phyloP scores from a whole-genome alignment of 2,888 invertebrate genomes.

The Leptopterna dolabrata region DNA sequence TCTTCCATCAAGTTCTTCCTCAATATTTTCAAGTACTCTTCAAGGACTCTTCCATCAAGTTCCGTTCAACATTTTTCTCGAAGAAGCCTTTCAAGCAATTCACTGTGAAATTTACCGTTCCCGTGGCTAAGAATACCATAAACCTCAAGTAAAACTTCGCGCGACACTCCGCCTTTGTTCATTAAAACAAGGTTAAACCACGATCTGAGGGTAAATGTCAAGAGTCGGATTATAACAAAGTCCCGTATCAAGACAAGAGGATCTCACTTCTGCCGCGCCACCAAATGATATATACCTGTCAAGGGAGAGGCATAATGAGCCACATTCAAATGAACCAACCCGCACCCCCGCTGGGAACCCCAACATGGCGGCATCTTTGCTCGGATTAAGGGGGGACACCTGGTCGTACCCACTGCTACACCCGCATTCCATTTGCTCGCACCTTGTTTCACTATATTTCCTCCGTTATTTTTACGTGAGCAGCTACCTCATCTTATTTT shows the following conservation, averaged over 20 bases:
- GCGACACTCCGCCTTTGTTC: constrained; percentile 2
- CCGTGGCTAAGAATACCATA: neutral
- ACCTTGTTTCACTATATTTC: constrained; percentile 39
- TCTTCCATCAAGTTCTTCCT: no score
- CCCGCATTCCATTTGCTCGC: constrained; percentile 45
- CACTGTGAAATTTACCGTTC: neutral
- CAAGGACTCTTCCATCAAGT: no score
- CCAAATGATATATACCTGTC: constrained; percentile 52
- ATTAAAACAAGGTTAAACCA: neutral
- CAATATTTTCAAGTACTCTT: no score
- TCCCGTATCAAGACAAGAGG: constrained; percentile 47
- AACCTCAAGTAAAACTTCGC: constrained; percentile 9
- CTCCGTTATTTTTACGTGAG: neutral
- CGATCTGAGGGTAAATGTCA: neutral
- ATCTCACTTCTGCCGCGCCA: constrained; percentile 17
- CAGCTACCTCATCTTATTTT: no score
- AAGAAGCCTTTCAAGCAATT: no score
- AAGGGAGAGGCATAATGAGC: constrained; percentile 49
- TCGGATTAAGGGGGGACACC: constrained; percentile 50
- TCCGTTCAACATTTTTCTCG: no score
- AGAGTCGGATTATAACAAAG: constrained; percentile 27
- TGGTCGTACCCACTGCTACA: constrained; percentile 29
- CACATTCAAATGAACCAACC: constrained; percentile 52
- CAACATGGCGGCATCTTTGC: constrained; percentile 54
- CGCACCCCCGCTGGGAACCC: constrained; percentile 48